These are phyloP conservation scores for Grus americana DNA, from an alignment of 2,113 vertebrate genomes.

Conservation along the genomic window DNA sequence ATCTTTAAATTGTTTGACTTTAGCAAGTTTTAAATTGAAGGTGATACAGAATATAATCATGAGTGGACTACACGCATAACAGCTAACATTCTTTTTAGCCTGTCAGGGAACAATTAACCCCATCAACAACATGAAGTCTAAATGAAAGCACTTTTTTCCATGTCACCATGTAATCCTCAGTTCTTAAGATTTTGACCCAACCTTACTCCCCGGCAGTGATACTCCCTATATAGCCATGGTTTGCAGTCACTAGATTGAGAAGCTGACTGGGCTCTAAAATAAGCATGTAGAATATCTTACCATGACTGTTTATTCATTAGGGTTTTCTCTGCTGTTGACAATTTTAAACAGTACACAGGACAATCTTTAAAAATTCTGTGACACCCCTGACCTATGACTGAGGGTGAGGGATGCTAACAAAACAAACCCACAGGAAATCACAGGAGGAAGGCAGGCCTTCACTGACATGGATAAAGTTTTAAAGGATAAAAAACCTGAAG, in stretches of 20 bases:
- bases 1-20: neutral
- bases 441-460: neutral
- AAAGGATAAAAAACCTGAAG: neutral
- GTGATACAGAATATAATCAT: neutral
- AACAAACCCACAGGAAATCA: neutral
- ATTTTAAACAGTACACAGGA: neutral
- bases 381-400: neutral
- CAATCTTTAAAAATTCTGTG: neutral
- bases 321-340: neutral
- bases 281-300: neutral
- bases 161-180: neutral
- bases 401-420: neutral
- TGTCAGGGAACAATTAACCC: neutral
- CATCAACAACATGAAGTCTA: neutral
- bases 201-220: neutral
- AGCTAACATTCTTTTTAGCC: neutral
- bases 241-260: neutral
- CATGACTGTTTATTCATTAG: neutral
- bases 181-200: neutral
- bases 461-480: neutral
- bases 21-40: neutral
- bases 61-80: neutral
- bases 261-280: neutral
- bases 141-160: neutral
- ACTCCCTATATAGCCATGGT: neutral